Evolutionary conservation across 30 jellyfish, hydroid and myxozoan genomes (phyloP).

Genomic region (Cassiopea xamachana): DNA sequence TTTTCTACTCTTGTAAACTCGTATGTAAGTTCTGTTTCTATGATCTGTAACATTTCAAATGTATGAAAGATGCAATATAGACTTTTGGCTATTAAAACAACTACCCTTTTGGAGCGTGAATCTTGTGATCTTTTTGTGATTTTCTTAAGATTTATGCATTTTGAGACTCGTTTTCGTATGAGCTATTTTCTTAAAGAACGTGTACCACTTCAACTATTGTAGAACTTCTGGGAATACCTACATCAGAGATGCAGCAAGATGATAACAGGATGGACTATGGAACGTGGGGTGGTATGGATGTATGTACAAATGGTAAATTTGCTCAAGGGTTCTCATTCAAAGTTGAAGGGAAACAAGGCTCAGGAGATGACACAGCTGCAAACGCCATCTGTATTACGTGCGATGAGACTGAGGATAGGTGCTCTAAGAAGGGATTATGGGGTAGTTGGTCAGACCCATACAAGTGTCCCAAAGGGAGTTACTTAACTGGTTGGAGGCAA

Average conservation of each 20-base stretch:
- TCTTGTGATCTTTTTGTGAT: no score
- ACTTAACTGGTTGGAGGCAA: conserved; percentile 52
- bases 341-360: not conserved
- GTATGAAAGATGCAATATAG: no score
- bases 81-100: no score
- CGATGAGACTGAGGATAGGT: not conserved
- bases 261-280: conserved; percentile 12
- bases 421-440: conserved; percentile 38
- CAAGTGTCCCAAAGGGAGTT: conserved; percentile 38
- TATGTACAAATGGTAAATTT: conserved; percentile 38
- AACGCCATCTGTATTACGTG: conserved; percentile 22
- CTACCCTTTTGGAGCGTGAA: no score
- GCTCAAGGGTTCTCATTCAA: conserved; percentile 21
- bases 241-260: not conserved
- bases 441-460: conserved; percentile 33
- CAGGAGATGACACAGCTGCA: conserved; percentile 54
- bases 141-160: no score
- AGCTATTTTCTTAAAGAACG: not conserved
- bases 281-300: conserved; percentile 52
- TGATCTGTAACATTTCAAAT: no score
- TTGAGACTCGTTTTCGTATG: not conserved
- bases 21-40: no score
- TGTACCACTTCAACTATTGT: conserved; percentile 1
- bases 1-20: no score
- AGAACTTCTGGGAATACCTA: conserved; percentile 31